Conservation (phyloP, 2,797 vertebrate genomes). For the Sarcoramphus papa region DNA sequence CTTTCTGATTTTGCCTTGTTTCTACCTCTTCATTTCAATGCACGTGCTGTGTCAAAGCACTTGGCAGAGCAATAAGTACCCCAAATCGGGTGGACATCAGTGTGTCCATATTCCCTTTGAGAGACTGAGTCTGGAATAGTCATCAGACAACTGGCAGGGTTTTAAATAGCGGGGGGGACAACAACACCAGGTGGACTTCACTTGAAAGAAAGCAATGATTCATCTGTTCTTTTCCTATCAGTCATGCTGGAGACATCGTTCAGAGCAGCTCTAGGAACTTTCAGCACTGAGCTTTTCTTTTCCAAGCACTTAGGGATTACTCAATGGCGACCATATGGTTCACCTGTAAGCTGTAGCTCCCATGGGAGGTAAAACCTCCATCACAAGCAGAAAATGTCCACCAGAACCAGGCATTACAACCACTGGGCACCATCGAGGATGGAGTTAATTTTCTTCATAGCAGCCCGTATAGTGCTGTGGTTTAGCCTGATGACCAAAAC, state of each 20-base stretch:
- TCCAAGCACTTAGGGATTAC: background rate
- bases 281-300: background rate
- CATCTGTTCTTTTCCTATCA: background rate
- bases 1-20: background rate
- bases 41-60: background rate
- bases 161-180: background rate
- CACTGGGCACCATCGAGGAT: background rate
- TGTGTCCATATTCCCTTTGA: background rate
- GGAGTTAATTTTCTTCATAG: background rate
- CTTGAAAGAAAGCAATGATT: background rate
- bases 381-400: background rate
- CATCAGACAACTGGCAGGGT: background rate
- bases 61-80: background rate
- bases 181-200: background rate
- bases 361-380: background rate
- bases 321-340: background rate
- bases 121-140: background rate
- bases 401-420: background rate
- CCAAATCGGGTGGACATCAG: background rate
- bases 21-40: background rate
- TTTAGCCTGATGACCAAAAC: background rate
- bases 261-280: background rate
- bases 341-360: background rate
- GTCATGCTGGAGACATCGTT: background rate
- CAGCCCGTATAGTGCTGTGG: background rate